Conservation (phyloP, 2,888 invertebrate species). For the Latrodectus hesperus region DNA sequence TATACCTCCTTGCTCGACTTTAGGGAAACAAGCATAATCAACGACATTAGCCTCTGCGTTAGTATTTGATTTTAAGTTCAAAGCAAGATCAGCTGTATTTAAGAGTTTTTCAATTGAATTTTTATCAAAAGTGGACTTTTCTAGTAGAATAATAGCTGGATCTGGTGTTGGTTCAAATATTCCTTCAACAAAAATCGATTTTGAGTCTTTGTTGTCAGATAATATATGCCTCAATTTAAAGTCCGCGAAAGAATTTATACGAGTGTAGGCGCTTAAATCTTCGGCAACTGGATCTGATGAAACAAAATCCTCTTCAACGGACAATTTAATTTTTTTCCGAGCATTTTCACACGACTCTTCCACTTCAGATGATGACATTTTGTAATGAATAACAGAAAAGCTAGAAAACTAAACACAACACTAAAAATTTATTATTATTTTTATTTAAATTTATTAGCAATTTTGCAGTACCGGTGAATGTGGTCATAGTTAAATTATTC, state of each 20-base stretch:
- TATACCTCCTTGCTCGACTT: constrained; percentile 48
- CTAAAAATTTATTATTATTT: too few relatives aligned
- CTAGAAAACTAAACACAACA: too few relatives aligned
- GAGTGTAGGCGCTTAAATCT: constrained; percentile 53
- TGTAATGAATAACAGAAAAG: too few relatives aligned
- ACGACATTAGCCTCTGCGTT: constrained; percentile 13
- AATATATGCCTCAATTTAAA: constrained; percentile 66
- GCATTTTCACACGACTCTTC: not conserved
- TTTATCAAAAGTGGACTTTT: constrained; percentile 86
- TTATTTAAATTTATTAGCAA: too few relatives aligned
- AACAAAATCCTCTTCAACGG: constrained; percentile 6
- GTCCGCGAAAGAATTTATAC: constrained; percentile 43
- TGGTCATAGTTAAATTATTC: too few relatives aligned
- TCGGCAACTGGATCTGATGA: constrained; percentile 15
- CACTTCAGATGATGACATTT: not conserved
- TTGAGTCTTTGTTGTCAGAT: constrained; percentile 66
- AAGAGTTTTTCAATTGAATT: constrained; percentile 74
- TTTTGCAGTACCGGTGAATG: too few relatives aligned
- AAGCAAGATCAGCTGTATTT: constrained; percentile 53
- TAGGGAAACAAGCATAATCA: constrained; percentile 57
- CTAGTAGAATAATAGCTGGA: constrained; percentile 83
- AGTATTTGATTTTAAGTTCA: constrained; percentile 40
- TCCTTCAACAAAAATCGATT: constrained; percentile 67
- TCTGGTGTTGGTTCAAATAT: constrained; percentile 30
- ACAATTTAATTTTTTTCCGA: constrained; percentile 33